Evolutionary conservation across 1,140 invertebrate genomes (phyloP), one percentile per base, ranked within the genome.

Genomic region (Potamilus streckersoni): DNA sequence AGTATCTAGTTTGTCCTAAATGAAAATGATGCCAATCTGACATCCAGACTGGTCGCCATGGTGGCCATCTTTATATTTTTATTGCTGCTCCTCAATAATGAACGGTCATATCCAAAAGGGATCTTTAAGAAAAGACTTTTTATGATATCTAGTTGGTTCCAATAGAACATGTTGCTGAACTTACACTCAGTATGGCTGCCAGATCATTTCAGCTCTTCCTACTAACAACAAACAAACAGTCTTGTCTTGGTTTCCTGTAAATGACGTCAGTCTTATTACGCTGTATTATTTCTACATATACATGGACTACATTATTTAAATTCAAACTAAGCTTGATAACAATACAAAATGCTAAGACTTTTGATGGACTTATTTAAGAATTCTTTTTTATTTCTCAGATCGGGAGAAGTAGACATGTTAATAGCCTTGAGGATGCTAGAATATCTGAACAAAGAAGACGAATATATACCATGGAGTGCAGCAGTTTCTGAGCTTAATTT

Each of bases 361-460:
- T 4, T 49, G 38, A 49, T 49, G 11, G 6, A 6, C 4, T 49
- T 49, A 8, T 49, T 49, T 6, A 49, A 49, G 38, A 49, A 0
- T 49, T 49, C 3, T 16, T 61, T 17, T 71, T 23, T 76, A 73
- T 67, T 84, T 89, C 89, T 78, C 84, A 93, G 94, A 84, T 94
- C 94, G 17, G 94, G 94, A 15, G 88, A 94, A 31, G 81, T 96
- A 55, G 93, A 94, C 80, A 92, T 93, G 12, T 92, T 91, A 2
- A 89, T 94, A 57, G 94, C 94, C 12, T 83, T 96, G 61, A 89
- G 93, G 79, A 83, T 95, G 62, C 93, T 93, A 2, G 88, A 93
- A 66, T 96, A 95, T 88, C 89, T 96, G 16, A 83, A 92, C 14
- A 92, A 93, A 12, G 95, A 96, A 86, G 91, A 91, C 15, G 93